phyloP scores from a whole-genome alignment of 2,888 invertebrate genomes.

The Cerceris rybyensis region DNA sequence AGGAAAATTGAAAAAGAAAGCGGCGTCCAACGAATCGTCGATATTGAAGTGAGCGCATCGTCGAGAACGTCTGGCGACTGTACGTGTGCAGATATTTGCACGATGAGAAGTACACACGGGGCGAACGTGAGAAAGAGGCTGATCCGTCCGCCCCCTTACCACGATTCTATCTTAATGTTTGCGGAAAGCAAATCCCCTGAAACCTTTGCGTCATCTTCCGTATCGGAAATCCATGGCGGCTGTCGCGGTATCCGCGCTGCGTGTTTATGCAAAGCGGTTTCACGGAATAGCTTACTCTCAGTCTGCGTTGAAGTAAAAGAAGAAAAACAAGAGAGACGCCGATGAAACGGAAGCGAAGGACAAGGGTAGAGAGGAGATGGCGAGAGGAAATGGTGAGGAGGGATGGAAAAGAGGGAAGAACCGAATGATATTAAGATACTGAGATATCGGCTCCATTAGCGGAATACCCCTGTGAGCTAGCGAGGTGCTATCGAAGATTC shows the following conservation, averaged over 20 bases:
- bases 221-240: slow-evolving; percentile 65
- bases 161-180: slow-evolving; percentile 63
- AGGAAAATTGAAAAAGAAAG: background rate
- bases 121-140: slow-evolving; percentile 10
- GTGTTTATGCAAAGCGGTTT: slow-evolving; percentile 70
- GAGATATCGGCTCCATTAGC: slow-evolving; percentile 68
- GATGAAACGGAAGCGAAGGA: background rate
- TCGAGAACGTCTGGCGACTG: background rate
- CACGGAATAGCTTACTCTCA: slow-evolving; percentile 61
- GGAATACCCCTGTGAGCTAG: slow-evolving; percentile 14
- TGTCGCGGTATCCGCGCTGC: slow-evolving; percentile 52
- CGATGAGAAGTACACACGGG: slow-evolving; percentile 3
- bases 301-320: slow-evolving; percentile 5
- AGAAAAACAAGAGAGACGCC: background rate
- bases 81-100: slow-evolving; percentile 11
- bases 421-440: slow-evolving; percentile 64
- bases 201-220: slow-evolving; percentile 56
- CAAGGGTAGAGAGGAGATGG: slow-evolving; percentile 3
- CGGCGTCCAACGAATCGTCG: slow-evolving; percentile 1
- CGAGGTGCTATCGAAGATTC: background rate
- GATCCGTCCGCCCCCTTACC: slow-evolving; percentile 19
- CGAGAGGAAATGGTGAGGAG: slow-evolving; percentile 4
- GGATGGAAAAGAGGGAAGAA: slow-evolving; percentile 19
- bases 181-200: slow-evolving; percentile 49
- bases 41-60: background rate